These are phyloP conservation scores for Drosophila tripunctata DNA, from an alignment of 2,888 invertebrate species.

Conservation along the genomic window DNA sequence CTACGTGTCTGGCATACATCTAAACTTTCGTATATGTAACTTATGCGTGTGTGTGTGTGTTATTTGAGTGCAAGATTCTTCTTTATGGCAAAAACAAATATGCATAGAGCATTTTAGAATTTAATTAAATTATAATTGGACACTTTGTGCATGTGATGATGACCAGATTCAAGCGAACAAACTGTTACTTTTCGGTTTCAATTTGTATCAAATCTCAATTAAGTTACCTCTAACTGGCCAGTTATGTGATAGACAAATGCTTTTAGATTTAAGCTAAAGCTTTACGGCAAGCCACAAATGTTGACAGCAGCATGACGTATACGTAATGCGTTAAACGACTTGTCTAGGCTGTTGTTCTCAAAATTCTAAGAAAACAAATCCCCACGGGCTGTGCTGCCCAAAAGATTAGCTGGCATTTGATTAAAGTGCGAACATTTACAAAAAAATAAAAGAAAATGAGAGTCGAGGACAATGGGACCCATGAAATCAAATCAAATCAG, in stretches of 20 bases:
- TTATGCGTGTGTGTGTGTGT: constrained; percentile 3
- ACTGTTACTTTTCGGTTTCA: constrained; percentile 39
- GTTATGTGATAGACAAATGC: constrained; percentile 29
- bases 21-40: neutral
- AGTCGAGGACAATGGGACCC: constrained; percentile 48
- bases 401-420: constrained; percentile 76
- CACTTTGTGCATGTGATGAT: constrained; percentile 43
- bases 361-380: constrained; percentile 53
- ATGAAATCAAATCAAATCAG: constrained; percentile 69
- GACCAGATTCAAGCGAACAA: constrained; percentile 8
- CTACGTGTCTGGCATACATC: constrained; percentile 44
- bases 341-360: constrained; percentile 35
- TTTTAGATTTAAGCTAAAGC: constrained; percentile 7
- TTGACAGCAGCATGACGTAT: constrained; percentile 41
- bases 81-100: constrained; percentile 41
- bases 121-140: constrained; percentile 77
- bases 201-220: constrained; percentile 51
- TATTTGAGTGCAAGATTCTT: constrained; percentile 22
- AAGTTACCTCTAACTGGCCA: constrained; percentile 36
- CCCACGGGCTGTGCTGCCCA: constrained; percentile 47
- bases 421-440: constrained; percentile 74
- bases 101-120: constrained; percentile 58
- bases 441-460: constrained; percentile 22
- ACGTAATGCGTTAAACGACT: constrained; percentile 63
- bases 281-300: constrained; percentile 14